Evolutionary conservation across 2,113 vertebrate species (phyloP).

Genomic region (Passerina amoena): DNA sequence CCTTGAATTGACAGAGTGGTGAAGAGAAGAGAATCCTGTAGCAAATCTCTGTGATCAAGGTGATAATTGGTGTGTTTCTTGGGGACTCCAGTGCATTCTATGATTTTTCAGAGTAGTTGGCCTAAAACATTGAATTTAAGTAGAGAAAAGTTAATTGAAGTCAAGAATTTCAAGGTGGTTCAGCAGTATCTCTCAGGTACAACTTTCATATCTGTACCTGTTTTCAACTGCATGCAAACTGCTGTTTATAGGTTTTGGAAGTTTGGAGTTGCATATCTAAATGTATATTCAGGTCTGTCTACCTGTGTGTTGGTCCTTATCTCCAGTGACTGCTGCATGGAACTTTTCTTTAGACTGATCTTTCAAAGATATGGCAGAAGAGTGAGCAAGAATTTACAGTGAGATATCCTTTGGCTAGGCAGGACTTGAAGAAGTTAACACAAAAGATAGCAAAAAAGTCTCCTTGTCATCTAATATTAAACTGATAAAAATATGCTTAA

Average conservation of each 20-base stretch:
- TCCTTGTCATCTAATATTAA: not conserved
- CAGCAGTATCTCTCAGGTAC: not conserved
- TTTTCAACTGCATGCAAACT: not conserved
- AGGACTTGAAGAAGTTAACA: not conserved
- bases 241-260: not conserved
- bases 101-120: not conserved
- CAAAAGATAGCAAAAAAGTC: not conserved
- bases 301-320: not conserved
- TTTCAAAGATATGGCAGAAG: not conserved
- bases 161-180: not conserved
- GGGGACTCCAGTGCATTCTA: not conserved
- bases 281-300: not conserved
- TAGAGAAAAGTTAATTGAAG: not conserved
- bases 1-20: not conserved
- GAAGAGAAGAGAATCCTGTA: not conserved
- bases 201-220: not conserved
- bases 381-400: not conserved
- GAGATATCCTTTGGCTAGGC: not conserved
- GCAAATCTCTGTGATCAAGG: not conserved
- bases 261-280: not conserved
- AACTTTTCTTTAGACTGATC: not conserved
- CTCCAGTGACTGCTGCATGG: not conserved
- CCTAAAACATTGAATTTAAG: not conserved
- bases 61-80: not conserved
- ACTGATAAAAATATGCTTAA: not conserved